A percentile compares a stretch with the other conserved stretches of the same genome.
These are phyloP conservation scores for Therioaphis trifolii DNA, from an alignment of 2,888 invertebrate species.

Conservation along the genomic window DNA sequence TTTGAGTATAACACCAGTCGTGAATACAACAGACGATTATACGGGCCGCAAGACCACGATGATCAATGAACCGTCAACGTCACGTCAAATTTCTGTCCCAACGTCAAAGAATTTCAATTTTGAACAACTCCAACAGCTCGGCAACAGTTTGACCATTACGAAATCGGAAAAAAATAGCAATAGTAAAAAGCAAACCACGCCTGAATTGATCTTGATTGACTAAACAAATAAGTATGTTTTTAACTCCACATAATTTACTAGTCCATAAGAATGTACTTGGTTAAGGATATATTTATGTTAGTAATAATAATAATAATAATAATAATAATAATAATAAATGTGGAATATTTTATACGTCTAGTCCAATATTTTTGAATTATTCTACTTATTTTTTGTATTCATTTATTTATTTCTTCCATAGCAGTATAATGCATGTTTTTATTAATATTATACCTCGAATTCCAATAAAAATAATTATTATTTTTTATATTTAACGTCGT, in stretches of 20 bases:
- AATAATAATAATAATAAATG: too few species aligned
- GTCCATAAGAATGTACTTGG: neutral
- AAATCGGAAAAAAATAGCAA: conserved; percentile 35
- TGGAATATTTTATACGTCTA: too few species aligned
- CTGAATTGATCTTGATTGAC: neutral
- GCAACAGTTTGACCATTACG: conserved; percentile 44
- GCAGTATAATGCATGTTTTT: too few species aligned
- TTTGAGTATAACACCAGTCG: conserved; percentile 44
- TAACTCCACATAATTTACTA: neutral
- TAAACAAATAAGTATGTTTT: neutral
- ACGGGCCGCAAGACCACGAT: neutral
- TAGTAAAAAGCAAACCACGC: conserved; percentile 6
- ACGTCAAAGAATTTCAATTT: conserved; percentile 10
- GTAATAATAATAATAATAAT: too few species aligned
- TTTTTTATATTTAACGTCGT: too few species aligned
- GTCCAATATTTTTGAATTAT: too few species aligned
- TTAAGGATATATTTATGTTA: too few species aligned
- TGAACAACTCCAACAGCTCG: conserved; percentile 32
- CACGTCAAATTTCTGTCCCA: neutral
- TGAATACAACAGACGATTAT: conserved; percentile 18
- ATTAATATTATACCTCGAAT: too few species aligned
- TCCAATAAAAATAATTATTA: too few species aligned
- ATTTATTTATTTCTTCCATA: too few species aligned
- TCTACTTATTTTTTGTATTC: too few species aligned
- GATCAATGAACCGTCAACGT: neutral